Evolutionary conservation across 1,140 invertebrate genomes (phyloP).

Genomic region (Globodera ellingtonae): DNA sequence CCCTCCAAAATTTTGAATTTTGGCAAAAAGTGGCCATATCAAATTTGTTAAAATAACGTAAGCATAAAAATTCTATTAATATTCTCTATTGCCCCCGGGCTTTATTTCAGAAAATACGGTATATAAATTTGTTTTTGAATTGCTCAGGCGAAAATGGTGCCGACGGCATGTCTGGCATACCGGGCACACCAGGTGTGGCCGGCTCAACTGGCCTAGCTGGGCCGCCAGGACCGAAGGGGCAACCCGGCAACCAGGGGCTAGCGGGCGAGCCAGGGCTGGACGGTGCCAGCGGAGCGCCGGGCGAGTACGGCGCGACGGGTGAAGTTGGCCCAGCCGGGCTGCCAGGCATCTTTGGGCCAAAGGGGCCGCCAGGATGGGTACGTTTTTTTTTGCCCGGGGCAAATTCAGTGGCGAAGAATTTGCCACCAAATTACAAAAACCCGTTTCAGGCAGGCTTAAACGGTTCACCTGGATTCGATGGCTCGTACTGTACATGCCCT

Average conservation of each 20-base stretch:
- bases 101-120: too few species aligned
- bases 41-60: too few species aligned
- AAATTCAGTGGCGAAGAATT: too few species aligned
- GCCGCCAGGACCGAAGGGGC: constrained; percentile 2
- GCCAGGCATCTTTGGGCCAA: constrained; percentile 10
- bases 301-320: neutral
- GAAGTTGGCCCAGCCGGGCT: neutral
- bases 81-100: too few species aligned
- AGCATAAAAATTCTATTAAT: too few species aligned
- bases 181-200: neutral
- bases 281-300: neutral
- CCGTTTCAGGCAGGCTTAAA: neutral
- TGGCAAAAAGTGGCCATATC: too few species aligned
- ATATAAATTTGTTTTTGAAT: too few species aligned
- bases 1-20: too few species aligned
- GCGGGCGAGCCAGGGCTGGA: neutral
- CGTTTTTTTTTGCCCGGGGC: too few species aligned
- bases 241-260: neutral
- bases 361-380: constrained; percentile 4
- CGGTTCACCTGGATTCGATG: constrained; percentile 7
- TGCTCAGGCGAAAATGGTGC: neutral
- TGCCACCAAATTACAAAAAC: too few species aligned
- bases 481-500: constrained; percentile 19
- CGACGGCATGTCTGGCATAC: neutral
- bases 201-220: neutral